These are phyloP conservation scores for Sarcophaga subvicina DNA, from an alignment of 2,888 invertebrate species.

Conservation along the genomic window DNA sequence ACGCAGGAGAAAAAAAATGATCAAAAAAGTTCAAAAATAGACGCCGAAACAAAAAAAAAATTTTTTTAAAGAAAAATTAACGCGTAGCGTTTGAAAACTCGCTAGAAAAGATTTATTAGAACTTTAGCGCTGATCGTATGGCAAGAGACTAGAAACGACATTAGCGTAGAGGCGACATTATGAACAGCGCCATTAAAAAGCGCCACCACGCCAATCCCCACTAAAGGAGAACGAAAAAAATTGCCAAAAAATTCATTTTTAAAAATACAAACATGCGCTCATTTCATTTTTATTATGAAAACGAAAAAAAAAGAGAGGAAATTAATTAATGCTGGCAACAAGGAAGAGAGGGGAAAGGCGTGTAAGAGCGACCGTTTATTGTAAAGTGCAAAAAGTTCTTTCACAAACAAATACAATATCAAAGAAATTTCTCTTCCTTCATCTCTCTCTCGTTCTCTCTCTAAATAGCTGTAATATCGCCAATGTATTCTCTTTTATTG, in stretches of 20 bases:
- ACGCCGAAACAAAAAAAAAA: slow-evolving; percentile 32
- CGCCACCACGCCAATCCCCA: too few species aligned
- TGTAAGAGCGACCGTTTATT: not conserved
- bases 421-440: too few species aligned
- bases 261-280: too few species aligned
- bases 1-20: slow-evolving; percentile 2
- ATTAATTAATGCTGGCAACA: not conserved
- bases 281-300: not conserved
- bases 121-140: slow-evolving; percentile 70
- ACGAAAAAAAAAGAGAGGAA: slow-evolving; percentile 17
- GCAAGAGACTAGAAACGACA: slow-evolving; percentile 67
- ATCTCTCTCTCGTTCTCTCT: too few species aligned
- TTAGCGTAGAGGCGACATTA: slow-evolving; percentile 37
- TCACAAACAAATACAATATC: too few species aligned
- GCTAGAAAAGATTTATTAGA: slow-evolving; percentile 43
- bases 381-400: too few species aligned
- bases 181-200: not conserved
- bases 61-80: not conserved
- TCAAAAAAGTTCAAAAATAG: slow-evolving; percentile 64
- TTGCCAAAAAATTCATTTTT: slow-evolving; percentile 33
- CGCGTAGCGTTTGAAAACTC: slow-evolving; percentile 55
- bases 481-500: too few species aligned
- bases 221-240: slow-evolving; percentile 24
- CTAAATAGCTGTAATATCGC: too few species aligned
- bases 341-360: not conserved